These are phyloP conservation scores for Sebastes wilsoni DNA, from an alignment of 2,797 vertebrate species.

Conservation along the genomic window DNA sequence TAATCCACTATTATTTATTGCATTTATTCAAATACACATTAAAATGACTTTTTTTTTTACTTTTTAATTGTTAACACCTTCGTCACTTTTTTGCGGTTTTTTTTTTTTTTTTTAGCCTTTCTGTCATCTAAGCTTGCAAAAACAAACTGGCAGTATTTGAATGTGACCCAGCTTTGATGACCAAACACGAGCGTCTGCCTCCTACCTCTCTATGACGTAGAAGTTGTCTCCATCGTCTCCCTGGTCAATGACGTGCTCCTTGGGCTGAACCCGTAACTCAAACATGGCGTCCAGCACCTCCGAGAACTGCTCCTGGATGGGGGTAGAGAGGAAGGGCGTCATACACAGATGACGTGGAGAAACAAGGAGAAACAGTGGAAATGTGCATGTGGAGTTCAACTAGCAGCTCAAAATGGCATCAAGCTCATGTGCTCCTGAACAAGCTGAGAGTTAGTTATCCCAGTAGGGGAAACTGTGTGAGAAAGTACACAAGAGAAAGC, in stretches of 20 bases:
- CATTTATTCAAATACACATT: background rate
- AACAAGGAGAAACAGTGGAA: background rate
- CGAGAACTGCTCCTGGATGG: conserved; percentile 93
- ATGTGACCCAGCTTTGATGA: background rate
- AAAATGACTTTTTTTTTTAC: background rate
- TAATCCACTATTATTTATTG: background rate
- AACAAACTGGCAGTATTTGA: background rate
- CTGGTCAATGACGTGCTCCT: conserved; percentile 97
- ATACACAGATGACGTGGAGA: background rate
- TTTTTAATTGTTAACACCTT: background rate
- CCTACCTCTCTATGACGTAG: conserved; percentile 94
- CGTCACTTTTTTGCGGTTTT: background rate
- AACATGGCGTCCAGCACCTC: conserved; percentile 99
- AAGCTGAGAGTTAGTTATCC: background rate
- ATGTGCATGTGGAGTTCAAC: background rate
- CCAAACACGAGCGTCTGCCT: background rate
- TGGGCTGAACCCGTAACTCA: conserved; percentile 89
- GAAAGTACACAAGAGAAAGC: background rate
- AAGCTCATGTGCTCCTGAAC: background rate
- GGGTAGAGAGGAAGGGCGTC: background rate
- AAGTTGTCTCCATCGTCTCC: conserved; percentile 99
- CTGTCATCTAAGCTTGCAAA: background rate
- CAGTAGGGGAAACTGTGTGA: background rate
- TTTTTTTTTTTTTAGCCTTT: background rate
- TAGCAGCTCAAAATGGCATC: background rate